Evolutionary conservation across 2,797 vertebrate species (phyloP), one percentile per base, ranked within the genome.

Genomic region (Lagocephalus sceleratus): DNA sequence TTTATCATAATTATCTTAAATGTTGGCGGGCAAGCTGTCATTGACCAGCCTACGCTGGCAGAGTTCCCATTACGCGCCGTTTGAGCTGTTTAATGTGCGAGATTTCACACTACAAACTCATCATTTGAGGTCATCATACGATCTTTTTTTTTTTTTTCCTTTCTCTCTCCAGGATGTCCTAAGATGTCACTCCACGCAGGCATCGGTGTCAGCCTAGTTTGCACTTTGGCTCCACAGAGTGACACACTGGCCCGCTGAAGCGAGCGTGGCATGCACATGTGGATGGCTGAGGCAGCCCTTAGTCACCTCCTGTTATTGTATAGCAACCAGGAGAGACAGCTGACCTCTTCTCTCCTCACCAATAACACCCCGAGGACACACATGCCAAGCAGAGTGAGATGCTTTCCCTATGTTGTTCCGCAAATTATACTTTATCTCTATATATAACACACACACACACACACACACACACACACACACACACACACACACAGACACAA

Each of bases 251-350:
- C 77, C 75, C 40, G 72, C 59, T 65, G 81, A 60, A 76, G 80
- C 60, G 75, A 77, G 57, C 56, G 16, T 39, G 56, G 60, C 65
- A 52, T 61, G 53, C 71, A 66, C 68, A 74, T 47, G 29, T 47
- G 64, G 69, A 75, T 35, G 78, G 68, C 80, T 82, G 86, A 89
- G 76, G 41, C 79, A 80, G 85, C 78, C 75, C 75, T 75, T 65
- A 82, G 84, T 89, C 85, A 80, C 72, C 60, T 83, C 72, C 39
- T 75, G 79, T 85, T 84, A 86, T 68, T 72, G 68, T 61, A 43
- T 25, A 48, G 58, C 54, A 7, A 58, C 47, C 52, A 23, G 19
- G 51, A 79, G 60, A 80, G 56, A 54, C 51, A 10, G 41, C 61
- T 82, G 78, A 84, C 78, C 76, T 70, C 71, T 63, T 47, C 50